These are phyloP conservation scores for Drosophila paucipuncta DNA, from an alignment of 2,888 invertebrate species.

Conservation along the genomic window DNA sequence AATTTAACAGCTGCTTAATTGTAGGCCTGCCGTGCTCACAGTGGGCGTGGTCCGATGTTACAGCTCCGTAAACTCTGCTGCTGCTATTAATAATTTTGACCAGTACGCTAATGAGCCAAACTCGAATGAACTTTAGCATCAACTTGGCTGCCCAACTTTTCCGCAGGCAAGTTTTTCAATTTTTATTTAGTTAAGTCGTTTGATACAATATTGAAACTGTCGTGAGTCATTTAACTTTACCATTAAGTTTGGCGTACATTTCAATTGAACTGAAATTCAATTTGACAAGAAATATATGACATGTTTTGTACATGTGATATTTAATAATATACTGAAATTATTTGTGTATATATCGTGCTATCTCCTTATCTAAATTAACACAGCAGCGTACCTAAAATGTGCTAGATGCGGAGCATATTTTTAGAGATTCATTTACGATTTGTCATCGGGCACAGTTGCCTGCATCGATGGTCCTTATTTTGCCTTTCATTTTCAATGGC, in stretches of 20 bases:
- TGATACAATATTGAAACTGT: conserved; percentile 19
- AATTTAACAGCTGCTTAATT: conserved; percentile 81
- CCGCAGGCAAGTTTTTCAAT: conserved; percentile 69
- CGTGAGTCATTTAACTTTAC: conserved; percentile 27
- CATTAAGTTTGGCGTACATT: conserved; percentile 26
- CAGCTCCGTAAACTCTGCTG: conserved; percentile 15
- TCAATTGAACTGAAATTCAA: conserved; percentile 37
- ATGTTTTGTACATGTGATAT: neutral
- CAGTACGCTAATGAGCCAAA: conserved; percentile 77
- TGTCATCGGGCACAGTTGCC: conserved; percentile 49
- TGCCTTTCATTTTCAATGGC: conserved; percentile 46
- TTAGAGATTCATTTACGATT: conserved; percentile 48
- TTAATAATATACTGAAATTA: neutral
- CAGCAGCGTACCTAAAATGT: conserved; percentile 4
- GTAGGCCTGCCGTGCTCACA: conserved; percentile 39
- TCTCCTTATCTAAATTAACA: neutral
- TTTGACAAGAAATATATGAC: conserved; percentile 8
- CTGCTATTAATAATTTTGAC: conserved; percentile 77
- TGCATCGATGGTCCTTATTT: conserved; percentile 24
- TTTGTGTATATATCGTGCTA: neutral
- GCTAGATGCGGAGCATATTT: conserved; percentile 18
- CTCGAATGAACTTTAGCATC: conserved; percentile 68
- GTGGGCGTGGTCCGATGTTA: conserved; percentile 30
- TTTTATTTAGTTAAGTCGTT: conserved; percentile 55
- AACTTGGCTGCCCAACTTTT: conserved; percentile 50